These are phyloP conservation scores for Nematolebias whitei DNA, from an alignment of 2,113 vertebrate species.

Conservation along the genomic window DNA sequence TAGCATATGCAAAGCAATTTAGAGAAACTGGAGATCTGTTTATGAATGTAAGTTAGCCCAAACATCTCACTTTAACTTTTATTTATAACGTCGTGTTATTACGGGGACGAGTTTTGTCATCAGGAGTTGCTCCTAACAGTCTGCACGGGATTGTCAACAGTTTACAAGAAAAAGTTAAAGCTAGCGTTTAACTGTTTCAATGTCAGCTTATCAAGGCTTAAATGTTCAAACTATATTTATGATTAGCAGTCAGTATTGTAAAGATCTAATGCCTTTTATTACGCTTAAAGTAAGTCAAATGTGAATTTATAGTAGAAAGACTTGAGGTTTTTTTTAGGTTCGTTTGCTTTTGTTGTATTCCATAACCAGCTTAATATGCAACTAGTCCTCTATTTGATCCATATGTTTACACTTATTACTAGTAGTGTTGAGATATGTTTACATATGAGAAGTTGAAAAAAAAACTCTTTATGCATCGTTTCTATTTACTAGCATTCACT, in stretches of 20 bases:
- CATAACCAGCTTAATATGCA: slow-evolving; percentile 73
- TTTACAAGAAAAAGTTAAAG: slow-evolving; percentile 54
- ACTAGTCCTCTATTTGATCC: slow-evolving; percentile 61
- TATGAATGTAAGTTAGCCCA: neutral
- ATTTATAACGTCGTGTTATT: slow-evolving; percentile 22
- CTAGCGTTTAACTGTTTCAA: slow-evolving; percentile 40
- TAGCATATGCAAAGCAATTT: slow-evolving; percentile 10
- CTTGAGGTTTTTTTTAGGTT: slow-evolving; percentile 38
- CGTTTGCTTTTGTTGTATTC: slow-evolving; percentile 51
- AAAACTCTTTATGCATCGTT: slow-evolving; percentile 48
- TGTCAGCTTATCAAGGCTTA: slow-evolving; percentile 72
- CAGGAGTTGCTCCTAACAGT: slow-evolving; percentile 18
- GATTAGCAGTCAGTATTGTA: slow-evolving; percentile 50
- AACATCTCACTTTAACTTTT: slow-evolving; percentile 1
- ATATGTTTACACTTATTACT: slow-evolving; percentile 52
- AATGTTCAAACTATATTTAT: slow-evolving; percentile 42
- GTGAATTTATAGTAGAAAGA: slow-evolving; percentile 52
- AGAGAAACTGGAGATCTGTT: neutral
- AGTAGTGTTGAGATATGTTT: slow-evolving; percentile 54
- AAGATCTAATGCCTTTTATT: slow-evolving; percentile 59
- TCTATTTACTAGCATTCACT: slow-evolving; percentile 52
- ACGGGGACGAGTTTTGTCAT: slow-evolving; percentile 42
- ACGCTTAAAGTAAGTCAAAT: slow-evolving; percentile 46
- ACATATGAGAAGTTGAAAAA: slow-evolving; percentile 57
- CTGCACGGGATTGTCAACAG: slow-evolving; percentile 59